Evolutionary conservation across 2,113 vertebrate genomes (phyloP).

Genomic region (Coturnix japonica): DNA sequence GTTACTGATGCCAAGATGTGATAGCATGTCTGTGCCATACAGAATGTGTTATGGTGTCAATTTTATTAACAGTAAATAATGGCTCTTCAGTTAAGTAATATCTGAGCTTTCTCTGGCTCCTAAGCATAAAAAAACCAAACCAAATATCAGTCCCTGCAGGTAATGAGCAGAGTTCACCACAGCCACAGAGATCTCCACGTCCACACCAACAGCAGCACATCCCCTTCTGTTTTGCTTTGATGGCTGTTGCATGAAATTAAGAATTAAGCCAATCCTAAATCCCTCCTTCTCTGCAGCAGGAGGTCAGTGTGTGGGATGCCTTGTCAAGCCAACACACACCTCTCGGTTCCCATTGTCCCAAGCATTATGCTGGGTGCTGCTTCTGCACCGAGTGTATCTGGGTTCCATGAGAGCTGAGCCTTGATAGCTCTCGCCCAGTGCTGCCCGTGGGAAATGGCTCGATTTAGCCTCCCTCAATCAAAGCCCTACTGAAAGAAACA

Average conservation of each 20-base stretch:
- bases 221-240: neutral
- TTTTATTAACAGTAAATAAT: slow-evolving; percentile 60
- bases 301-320: neutral
- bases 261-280: neutral
- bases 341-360: neutral
- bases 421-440: neutral
- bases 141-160: neutral
- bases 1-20: slow-evolving; percentile 48
- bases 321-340: neutral
- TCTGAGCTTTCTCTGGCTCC: slow-evolving; percentile 16
- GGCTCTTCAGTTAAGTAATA: slow-evolving; percentile 33
- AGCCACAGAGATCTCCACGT: neutral
- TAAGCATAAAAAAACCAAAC: neutral
- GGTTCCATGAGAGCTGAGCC: neutral
- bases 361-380: neutral
- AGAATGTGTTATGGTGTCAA: slow-evolving; percentile 42
- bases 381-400: neutral
- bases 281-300: neutral
- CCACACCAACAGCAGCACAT: fast-evolving
- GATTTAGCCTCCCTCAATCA: neutral
- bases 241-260: neutral
- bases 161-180: neutral
- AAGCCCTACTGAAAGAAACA: fast-evolving
- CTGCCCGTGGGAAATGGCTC: neutral
- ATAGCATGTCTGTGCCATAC: slow-evolving; percentile 27